Evolutionary conservation across 2,797 vertebrate species (phyloP).

Genomic region (Melanotaenia pygmaea): DNA sequence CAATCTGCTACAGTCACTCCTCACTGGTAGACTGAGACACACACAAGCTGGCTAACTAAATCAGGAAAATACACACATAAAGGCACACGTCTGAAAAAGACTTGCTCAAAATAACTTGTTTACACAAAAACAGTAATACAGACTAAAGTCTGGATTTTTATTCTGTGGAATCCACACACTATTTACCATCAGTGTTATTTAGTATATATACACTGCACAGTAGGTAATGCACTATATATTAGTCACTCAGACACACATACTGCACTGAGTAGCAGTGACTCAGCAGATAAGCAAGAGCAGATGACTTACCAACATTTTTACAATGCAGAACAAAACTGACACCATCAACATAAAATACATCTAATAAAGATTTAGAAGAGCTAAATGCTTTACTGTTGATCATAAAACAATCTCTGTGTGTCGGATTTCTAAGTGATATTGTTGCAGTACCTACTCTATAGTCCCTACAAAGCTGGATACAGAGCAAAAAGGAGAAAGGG

Average conservation of each 20-base stretch:
- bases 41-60: constrained; percentile 10
- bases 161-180: background rate
- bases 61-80: constrained; percentile 5
- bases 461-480: constrained; percentile 45
- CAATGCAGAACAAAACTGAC: constrained; percentile 41
- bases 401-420: background rate
- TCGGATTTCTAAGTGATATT: background rate
- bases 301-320: constrained; percentile 61
- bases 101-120: background rate
- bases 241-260: constrained; percentile 15
- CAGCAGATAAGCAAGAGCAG: constrained; percentile 73
- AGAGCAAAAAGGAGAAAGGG: constrained; percentile 12
- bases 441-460: background rate
- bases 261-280: constrained; percentile 68
- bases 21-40: constrained; percentile 34
- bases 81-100: constrained; percentile 8
- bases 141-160: background rate
- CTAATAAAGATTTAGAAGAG: constrained; percentile 15
- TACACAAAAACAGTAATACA: constrained; percentile 3
- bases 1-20: constrained; percentile 52
- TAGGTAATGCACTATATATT: constrained; percentile 5
- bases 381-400: background rate
- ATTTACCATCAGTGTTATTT: constrained; percentile 20
- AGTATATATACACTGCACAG: constrained; percentile 5
- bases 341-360: constrained; percentile 26